Percentiles rank a stretch among this genome's conserved stretches.
Evolutionary conservation across 2,888 invertebrate species (phyloP).

Genomic region (Brachynemurus nebulosus): DNA sequence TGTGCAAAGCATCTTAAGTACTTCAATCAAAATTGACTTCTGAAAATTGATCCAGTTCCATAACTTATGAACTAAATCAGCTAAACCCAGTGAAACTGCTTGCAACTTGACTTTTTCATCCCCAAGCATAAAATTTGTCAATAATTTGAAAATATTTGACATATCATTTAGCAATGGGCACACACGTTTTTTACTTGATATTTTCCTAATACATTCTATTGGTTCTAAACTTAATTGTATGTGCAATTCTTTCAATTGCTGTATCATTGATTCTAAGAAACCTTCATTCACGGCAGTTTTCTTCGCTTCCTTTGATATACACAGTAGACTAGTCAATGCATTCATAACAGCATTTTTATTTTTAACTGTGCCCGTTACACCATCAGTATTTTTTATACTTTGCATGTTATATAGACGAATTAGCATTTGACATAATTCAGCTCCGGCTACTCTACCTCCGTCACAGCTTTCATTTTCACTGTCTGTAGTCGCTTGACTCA

Average conservation of each 20-base stretch:
- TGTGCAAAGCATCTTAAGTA: conserved; percentile 43
- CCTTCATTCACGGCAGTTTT: conserved; percentile 30
- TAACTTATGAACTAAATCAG: conserved; percentile 44
- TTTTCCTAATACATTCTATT: conserved; percentile 30
- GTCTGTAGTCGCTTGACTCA: too few species aligned
- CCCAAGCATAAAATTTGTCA: conserved; percentile 44
- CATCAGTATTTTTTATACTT: conserved; percentile 26
- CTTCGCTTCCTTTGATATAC: conserved; percentile 34
- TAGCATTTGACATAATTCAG: conserved; percentile 33
- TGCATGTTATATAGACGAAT: conserved; percentile 33
- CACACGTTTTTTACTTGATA: conserved; percentile 31
- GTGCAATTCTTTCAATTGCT: conserved; percentile 33
- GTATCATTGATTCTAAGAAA: conserved; percentile 28
- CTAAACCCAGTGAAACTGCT: conserved; percentile 39
- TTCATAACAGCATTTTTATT: conserved; percentile 30
- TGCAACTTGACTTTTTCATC: conserved; percentile 39
- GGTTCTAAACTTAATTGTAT: conserved; percentile 35
- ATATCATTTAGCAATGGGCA: conserved; percentile 40
- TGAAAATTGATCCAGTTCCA: conserved; percentile 54
- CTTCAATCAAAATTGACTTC: conserved; percentile 36
- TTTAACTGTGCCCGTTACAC: conserved; percentile 16
- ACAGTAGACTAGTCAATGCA: conserved; percentile 33
- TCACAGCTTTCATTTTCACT: background rate
- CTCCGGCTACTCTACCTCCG: conserved; percentile 25
- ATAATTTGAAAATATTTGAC: conserved; percentile 38